Evolutionary conservation across 2,888 invertebrate genomes (phyloP), one percentile per base, ranked within the genome.

Genomic region (Cheilosia variabilis): DNA sequence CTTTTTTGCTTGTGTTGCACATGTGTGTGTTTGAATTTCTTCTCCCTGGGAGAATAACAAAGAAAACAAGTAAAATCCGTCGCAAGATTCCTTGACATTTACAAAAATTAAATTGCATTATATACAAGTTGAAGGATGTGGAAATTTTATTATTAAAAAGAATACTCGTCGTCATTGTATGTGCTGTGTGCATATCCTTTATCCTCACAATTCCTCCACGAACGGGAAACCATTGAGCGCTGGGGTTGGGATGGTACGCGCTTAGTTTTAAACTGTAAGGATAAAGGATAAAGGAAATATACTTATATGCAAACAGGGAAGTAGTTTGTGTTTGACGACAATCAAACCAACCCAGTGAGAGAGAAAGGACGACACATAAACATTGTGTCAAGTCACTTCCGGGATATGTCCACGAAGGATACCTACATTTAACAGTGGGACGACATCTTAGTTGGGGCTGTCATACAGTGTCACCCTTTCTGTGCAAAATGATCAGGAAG

Each of bases 311-410:
- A 83, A 83, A 83, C 73, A 83, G 83, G 83, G 83, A 83, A 83
- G 78, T 63, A 83, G 78, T 78, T 83, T 78, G 57, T 83, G 82
- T 78, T 77, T 77, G 77, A 83, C 71, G 60, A 82, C 77, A 66
- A 45, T 17, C 45, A 47, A 19, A 5, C 45, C 45, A 50, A 13
- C 5, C 50, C 13, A 60, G 63, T 57, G 62, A 34, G 17, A 7
- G 17, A 47, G 22, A 37, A 50, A 53, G 63, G 78, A 83, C 78
- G 45, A 63, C 50, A 73, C 69, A 84, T 75, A 79, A 73, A 79
- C 79, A 84, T 79, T 79, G 75, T 84, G 75, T 60, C 75, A 69
- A 79, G 78, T 75, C 84, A 84, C 71, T 84, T 84, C 79, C 84
- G 69, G 79, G 78, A 79, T 71, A 50, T 68, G 63, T 55, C 62